Evolutionary conservation across 2,113 vertebrate species (phyloP), one percentile per base, ranked within the genome.

Genomic region (Isichthys henryi): DNA sequence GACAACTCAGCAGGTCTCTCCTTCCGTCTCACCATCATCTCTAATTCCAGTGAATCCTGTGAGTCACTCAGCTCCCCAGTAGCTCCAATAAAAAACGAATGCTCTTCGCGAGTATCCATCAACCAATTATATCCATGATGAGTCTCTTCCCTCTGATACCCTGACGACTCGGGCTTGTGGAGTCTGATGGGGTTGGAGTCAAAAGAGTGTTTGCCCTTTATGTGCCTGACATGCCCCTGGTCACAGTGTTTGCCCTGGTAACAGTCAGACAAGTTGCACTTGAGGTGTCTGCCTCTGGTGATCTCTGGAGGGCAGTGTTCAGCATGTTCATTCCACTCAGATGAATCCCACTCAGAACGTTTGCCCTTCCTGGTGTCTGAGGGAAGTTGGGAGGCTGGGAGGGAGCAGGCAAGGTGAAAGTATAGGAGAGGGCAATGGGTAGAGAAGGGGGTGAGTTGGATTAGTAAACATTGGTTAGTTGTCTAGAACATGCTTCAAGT

Each of bases 101-200:
- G 88, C 15, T 89, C 83, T 17, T 58, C 80, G 2, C 31, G 27
- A 52, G 89, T 86, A 35, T 87, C 7, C 88, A 46, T 88, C 43
- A 83, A 87, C 0, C 80, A 45, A 11, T 89, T 7, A 3, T n/a
- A 52, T 2, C 10, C 91, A 86, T 74, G 0, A 0, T 0, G 43
- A 52, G 10, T 91, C 53, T 11, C 48, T 45, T 0, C 66, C 0
- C 0, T 0, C 66, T 23, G 43, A 89, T 46, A 85, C 46, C 94
- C 93, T 46, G 91, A 83, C 27, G 91, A 74, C 50, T 94, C 91
- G 88, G 92, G 56, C 43, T 95, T 92, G 49, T 92, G 90, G 88
- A 92, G 94, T 70, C 94, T 96, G 91, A 94, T 94, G 94, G 93
- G 92, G 90, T 91, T 91, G 86, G 93, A 94, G 91, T 97, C 97